Conservation (phyloP, 2,797 vertebrate genomes). For the Gobio occitaniae region DNA sequence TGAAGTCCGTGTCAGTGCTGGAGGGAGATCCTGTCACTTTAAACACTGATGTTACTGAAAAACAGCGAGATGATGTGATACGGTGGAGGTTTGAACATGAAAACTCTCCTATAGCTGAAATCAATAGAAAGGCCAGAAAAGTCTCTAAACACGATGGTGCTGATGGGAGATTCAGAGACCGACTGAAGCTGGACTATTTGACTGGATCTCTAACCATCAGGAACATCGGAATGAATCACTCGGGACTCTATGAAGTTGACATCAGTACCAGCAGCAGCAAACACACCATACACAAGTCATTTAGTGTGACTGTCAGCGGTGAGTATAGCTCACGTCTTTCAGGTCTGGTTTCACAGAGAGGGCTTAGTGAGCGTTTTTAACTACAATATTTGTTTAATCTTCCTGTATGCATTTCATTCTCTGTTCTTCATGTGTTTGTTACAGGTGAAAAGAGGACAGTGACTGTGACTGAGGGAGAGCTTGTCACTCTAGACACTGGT, state of each 20-base stretch:
- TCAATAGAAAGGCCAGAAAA: background rate
- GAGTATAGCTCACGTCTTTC: background rate
- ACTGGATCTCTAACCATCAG: background rate
- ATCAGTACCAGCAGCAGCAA: fast-evolving
- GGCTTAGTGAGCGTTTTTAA: no score
- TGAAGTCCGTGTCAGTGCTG: no score
- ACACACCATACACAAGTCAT: background rate
- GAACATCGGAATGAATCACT: fast-evolving
- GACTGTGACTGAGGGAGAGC: fast-evolving
- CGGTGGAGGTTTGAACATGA: background rate
- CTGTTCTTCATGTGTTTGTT: background rate
- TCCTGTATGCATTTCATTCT: no score
- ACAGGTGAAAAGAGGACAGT: background rate
- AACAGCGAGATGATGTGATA: background rate
- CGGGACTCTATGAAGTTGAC: background rate
- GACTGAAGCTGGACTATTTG: background rate
- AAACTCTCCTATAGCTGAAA: background rate
- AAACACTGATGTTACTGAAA: background rate
- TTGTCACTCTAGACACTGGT: background rate
- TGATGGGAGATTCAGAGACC: background rate
- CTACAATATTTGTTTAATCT: no score
- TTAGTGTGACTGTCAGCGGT: background rate
- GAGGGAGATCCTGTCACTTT: background rate
- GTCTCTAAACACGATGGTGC: background rate
- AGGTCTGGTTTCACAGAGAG: no score